phyloP scores from a whole-genome alignment of 2,888 invertebrate species.

The Ichneumoninae sp. region DNA sequence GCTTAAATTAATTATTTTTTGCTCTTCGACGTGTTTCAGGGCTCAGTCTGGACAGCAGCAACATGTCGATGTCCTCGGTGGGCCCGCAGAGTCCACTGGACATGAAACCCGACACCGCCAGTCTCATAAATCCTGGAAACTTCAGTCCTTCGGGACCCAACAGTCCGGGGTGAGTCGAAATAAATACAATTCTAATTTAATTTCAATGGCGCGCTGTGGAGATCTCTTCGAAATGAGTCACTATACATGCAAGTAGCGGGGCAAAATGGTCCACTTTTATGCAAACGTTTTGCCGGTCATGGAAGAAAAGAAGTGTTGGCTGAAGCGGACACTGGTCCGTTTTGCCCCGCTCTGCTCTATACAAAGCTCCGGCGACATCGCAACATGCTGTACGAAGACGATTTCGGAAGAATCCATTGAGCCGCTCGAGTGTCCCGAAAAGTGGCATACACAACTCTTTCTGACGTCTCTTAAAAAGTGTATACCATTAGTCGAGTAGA shows the following conservation, averaged over 20 bases:
- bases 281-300: background rate
- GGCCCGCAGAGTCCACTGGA: conserved; percentile 94
- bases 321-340: too few species aligned
- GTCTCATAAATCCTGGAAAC: conserved; percentile 87
- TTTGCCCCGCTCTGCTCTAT: background rate
- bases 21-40: conserved; percentile 86
- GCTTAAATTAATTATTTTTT: conserved; percentile 16
- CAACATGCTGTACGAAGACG: background rate
- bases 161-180: conserved; percentile 85
- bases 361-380: background rate
- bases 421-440: background rate
- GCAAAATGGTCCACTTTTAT: background rate
- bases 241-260: background rate
- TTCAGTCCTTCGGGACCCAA: conserved; percentile 87
- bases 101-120: conserved; percentile 95
- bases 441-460: background rate
- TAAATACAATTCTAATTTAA: conserved; percentile 9
- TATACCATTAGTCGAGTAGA: conserved; percentile 71
- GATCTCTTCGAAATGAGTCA: background rate
- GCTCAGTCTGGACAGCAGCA: conserved; percentile 90
- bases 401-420: conserved; percentile 1
- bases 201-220: conserved; percentile 84
- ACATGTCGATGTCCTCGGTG: conserved; percentile 88
- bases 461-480: conserved; percentile 1
- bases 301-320: too few species aligned